These are phyloP conservation scores for Ursus arctos DNA, from an alignment of 2,113 vertebrate species.

Conservation along the genomic window DNA sequence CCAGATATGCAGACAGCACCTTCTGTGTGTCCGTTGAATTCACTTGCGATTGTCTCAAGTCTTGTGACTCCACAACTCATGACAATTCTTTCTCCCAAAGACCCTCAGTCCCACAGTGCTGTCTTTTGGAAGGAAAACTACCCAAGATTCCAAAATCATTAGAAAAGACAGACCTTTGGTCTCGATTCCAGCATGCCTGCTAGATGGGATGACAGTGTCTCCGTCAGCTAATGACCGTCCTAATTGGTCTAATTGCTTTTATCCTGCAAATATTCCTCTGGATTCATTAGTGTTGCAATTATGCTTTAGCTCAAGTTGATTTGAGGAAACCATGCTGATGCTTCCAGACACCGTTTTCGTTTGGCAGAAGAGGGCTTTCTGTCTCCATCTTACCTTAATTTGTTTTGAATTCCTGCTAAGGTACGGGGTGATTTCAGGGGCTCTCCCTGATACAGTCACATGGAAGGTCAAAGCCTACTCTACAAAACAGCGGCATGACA, in stretches of 20 bases:
- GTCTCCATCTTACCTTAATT: accelerated
- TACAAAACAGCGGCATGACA: accelerated
- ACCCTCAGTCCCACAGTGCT: neutral
- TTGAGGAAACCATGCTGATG: neutral
- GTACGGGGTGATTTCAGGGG: neutral
- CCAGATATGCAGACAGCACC: accelerated
- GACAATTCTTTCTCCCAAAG: neutral
- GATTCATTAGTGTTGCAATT: neutral
- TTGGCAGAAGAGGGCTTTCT: too few relatives aligned
- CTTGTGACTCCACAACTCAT: neutral
- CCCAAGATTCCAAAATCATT: neutral
- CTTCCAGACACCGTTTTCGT: accelerated
- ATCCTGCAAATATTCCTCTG: neutral
- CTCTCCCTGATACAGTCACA: accelerated
- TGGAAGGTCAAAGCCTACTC: neutral
- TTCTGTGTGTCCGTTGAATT: neutral
- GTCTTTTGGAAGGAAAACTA: neutral
- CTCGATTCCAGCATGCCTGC: accelerated
- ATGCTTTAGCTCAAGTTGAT: accelerated
- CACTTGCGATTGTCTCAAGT: neutral
- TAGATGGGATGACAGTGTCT: accelerated
- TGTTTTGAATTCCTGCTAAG: neutral
- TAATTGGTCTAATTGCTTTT: neutral
- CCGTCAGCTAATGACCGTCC: neutral
- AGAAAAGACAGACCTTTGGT: neutral